Base-by-base conservation (phyloP, 2,888 invertebrate genomes). In the Heliconius sara region DNA sequence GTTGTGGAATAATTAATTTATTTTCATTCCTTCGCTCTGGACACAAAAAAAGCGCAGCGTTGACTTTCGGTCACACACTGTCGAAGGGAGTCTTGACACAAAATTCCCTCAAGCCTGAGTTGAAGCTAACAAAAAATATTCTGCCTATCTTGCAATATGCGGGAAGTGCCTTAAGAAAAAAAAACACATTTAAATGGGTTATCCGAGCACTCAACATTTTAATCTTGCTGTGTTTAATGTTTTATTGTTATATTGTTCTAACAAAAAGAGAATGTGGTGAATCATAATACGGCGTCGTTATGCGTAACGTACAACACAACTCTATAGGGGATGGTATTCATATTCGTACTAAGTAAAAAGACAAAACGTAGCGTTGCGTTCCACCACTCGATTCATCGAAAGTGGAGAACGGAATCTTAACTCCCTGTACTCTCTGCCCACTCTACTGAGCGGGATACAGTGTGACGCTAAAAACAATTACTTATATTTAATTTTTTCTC, bases 171-270 rank as follows among this genome's bases (percentile, higher is more conserved):
- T 2, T 16, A 47, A 47, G 47, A 47, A 47, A 47, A 57, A 43
- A 57, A 57, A 57, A 22, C 9, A 22, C 22, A 57, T 22, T 57
- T 22, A 57, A 22, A 57, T 57, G 22, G 57, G 6, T 57, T 57
- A 57, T 57, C 19, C 22, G 22, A 57, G 57, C 57, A 57, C 57
- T 57, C 3, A 19, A 57, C 22, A 57, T 57, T 57, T 19, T 57
- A 57, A 57, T 57, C 57, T 47, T 16, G 19, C 19, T n/a, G n/a
- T 60, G 7, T 60, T n/a, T 60, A 22, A 60, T 60, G 60, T 60
- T 60, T 60, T 60, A 60, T n/a, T 57, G 57, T 57, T 57, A 22
- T 57, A 57, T 57, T 60, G 60, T 60, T 60, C 60, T 60, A n/a
- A n/a, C n/a, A 10, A 52, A 10, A 60, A 60, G 60, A 60, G n/a